Evolutionary conservation across 2,888 invertebrate species (phyloP).

Genomic region (Aplocera efformata): DNA sequence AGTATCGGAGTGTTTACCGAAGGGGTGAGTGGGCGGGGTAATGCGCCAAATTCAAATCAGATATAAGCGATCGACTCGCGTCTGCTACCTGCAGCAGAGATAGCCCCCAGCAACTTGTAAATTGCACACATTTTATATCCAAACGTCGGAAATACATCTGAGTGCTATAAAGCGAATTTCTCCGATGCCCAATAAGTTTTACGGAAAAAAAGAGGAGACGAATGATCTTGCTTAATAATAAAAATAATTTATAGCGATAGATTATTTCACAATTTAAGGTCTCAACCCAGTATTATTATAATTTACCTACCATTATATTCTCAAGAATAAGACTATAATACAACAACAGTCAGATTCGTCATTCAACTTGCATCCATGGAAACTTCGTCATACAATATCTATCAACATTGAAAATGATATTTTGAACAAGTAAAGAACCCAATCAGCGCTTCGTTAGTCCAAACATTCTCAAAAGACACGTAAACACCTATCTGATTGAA

Average conservation of each 20-base stretch:
- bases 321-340: too few species aligned
- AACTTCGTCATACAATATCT: too few species aligned
- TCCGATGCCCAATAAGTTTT: conserved; percentile 32
- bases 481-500: conserved; percentile 8
- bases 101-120: conserved; percentile 46
- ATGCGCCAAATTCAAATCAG: conserved; percentile 74
- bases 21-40: conserved; percentile 45
- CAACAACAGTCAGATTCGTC: too few species aligned
- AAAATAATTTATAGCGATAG: conserved; percentile 1
- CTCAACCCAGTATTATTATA: too few species aligned
- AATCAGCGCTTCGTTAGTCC: too few species aligned
- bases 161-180: conserved; percentile 35
- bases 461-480: conserved; percentile 2
- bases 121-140: conserved; percentile 52
- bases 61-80: conserved; percentile 62
- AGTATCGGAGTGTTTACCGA: conserved; percentile 61
- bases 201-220: conserved; percentile 13
- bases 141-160: conserved; percentile 44
- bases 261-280: too few species aligned
- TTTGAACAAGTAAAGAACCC: too few species aligned
- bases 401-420: too few species aligned
- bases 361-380: too few species aligned
- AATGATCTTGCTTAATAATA: conserved; percentile 11
- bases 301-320: too few species aligned
- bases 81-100: conserved; percentile 41